These are phyloP conservation scores for Fissipunctia ypsillon DNA, from an alignment of 2,888 invertebrate genomes.

Conservation along the genomic window DNA sequence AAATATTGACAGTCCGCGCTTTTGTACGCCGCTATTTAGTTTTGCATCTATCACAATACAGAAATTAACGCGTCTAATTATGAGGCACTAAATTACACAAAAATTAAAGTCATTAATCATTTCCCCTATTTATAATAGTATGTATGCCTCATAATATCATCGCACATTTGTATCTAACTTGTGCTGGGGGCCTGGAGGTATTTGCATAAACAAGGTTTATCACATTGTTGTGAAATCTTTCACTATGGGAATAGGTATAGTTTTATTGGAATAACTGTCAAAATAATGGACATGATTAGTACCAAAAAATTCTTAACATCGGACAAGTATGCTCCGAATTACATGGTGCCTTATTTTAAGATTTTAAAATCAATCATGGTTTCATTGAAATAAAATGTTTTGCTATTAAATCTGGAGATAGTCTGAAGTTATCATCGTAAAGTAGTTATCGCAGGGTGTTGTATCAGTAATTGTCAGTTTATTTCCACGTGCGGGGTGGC, in stretches of 20 bases:
- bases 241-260: conserved; percentile 5
- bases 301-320: not conserved
- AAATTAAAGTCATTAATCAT: conserved; percentile 24
- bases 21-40: conserved; percentile 66
- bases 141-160: conserved; percentile 15
- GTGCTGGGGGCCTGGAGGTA: not conserved
- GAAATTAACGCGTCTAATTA: conserved; percentile 61
- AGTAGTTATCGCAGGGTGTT: conserved; percentile 57
- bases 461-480: conserved; percentile 69
- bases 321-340: not conserved
- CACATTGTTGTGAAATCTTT: conserved; percentile 23
- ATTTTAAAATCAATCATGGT: not conserved
- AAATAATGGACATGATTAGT: not conserved
- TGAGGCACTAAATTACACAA: conserved; percentile 27
- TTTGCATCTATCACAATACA: conserved; percentile 62
- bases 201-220: conserved; percentile 31
- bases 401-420: conserved; percentile 10
- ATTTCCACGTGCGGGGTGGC: conserved; percentile 72
- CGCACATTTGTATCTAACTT: conserved; percentile 13
- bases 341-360: no score
- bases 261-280: not conserved
- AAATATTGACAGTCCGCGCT: conserved; percentile 77
- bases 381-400: not conserved
- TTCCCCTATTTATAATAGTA: conserved; percentile 1
- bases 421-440: conserved; percentile 40